Percentiles rank a stretch among this genome's conserved stretches.
phyloP scores from a whole-genome alignment of 2,113 vertebrate species.

The Vulpes vulpes region DNA sequence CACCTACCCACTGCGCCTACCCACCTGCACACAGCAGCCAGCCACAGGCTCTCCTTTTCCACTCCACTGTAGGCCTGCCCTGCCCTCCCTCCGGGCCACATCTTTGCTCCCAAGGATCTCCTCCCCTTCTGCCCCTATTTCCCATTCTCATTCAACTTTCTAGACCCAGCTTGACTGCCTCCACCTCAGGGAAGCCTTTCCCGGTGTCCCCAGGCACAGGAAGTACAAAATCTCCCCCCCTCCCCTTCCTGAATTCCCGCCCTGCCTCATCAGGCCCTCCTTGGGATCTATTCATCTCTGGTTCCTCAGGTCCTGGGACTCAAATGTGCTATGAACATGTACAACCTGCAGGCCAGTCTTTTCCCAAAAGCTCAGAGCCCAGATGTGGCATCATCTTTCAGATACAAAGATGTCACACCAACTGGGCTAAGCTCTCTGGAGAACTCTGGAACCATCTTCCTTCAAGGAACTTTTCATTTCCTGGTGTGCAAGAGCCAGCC shows the following conservation, averaged over 20 bases:
- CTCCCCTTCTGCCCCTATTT: neutral
- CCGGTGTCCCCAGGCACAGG: neutral
- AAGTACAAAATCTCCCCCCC: neutral
- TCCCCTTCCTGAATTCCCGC: neutral
- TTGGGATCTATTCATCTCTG: neutral
- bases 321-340: fast-evolving
- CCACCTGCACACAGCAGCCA: neutral
- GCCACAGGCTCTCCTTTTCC: neutral
- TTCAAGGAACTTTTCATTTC: neutral
- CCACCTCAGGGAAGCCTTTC: neutral
- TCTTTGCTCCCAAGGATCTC: neutral
- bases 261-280: neutral
- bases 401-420: neutral
- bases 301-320: neutral
- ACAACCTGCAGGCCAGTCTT: neutral
- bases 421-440: neutral
- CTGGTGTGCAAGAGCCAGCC: neutral
- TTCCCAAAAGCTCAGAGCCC: neutral
- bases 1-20: no score
- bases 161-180: neutral
- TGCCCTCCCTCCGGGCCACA: neutral
- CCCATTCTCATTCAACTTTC: neutral
- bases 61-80: neutral
- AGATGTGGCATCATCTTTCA: neutral
- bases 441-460: neutral